These are phyloP conservation scores for Phania funesta DNA, from an alignment of 2,888 invertebrate species.

Conservation along the genomic window DNA sequence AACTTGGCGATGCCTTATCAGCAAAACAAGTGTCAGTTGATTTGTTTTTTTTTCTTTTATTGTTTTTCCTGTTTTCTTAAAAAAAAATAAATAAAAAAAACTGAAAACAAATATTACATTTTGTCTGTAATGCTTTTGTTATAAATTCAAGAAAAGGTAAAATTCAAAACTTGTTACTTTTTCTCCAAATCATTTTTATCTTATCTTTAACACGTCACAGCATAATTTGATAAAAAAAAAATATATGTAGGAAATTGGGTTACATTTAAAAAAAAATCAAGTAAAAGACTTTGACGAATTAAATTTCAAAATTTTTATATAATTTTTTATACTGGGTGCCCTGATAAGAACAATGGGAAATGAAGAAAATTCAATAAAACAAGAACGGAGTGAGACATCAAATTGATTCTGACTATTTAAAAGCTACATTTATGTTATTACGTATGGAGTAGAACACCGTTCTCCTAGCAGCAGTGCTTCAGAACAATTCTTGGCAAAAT, in stretches of 20 bases:
- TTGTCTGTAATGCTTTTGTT: slow-evolving; percentile 1
- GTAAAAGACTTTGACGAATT: background rate
- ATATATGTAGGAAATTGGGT: slow-evolving; percentile 25
- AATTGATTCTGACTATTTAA: too few species aligned
- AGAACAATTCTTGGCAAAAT: too few species aligned
- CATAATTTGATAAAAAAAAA: slow-evolving; percentile 45
- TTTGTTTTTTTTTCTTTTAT: slow-evolving; percentile 39
- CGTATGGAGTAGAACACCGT: too few species aligned
- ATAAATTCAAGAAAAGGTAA: slow-evolving; percentile 4
- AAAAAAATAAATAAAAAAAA: background rate
- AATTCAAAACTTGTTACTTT: slow-evolving; percentile 21
- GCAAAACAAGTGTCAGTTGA: slow-evolving; percentile 54
- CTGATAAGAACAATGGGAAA: too few species aligned
- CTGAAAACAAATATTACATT: background rate
- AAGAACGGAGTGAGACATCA: too few species aligned
- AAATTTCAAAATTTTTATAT: background rate
- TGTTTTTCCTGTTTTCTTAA: background rate
- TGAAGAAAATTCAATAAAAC: too few species aligned
- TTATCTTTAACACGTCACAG: slow-evolving; percentile 47
- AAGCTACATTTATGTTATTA: too few species aligned
- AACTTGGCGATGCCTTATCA: slow-evolving; percentile 42
- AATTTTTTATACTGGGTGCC: too few species aligned
- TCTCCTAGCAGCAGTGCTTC: too few species aligned
- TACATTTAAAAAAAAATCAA: background rate
- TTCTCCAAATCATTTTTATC: slow-evolving; percentile 36